Evolutionary conservation across 2,888 invertebrate genomes (phyloP).

Genomic region (Harpalus rufipes): DNA sequence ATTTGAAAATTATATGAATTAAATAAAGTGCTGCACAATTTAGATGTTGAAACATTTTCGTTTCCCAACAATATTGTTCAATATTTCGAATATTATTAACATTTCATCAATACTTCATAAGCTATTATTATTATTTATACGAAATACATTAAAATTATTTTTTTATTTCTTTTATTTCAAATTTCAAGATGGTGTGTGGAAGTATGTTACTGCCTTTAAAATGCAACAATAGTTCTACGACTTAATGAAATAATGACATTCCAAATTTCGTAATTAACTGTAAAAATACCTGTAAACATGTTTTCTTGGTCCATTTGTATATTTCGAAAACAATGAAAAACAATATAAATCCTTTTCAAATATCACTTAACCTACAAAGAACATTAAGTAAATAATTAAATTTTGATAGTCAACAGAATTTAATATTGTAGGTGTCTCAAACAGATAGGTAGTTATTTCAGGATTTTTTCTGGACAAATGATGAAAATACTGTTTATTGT

Average conservation of each 20-base stretch:
- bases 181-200: background rate
- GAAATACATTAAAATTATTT: no score
- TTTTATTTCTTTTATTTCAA: no score
- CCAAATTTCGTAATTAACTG: background rate
- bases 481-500: no score
- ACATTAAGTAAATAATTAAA: background rate
- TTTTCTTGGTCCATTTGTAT: constrained; percentile 2
- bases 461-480: no score
- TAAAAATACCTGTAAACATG: background rate
- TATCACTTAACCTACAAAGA: constrained; percentile 2
- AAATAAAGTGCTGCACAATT: no score
- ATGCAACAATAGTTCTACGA: background rate
- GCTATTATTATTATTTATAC: no score
- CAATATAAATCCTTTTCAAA: background rate
- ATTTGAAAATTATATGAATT: no score
- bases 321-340: background rate
- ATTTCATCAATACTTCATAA: no score
- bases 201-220: background rate
- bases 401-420: background rate
- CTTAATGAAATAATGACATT: background rate
- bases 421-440: background rate
- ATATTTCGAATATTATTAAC: no score
- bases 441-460: no score
- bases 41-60: no score
- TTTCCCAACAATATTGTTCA: no score